Base-by-base conservation (phyloP, 2,113 vertebrate species). In the Chelonoidis abingdonii region DNA sequence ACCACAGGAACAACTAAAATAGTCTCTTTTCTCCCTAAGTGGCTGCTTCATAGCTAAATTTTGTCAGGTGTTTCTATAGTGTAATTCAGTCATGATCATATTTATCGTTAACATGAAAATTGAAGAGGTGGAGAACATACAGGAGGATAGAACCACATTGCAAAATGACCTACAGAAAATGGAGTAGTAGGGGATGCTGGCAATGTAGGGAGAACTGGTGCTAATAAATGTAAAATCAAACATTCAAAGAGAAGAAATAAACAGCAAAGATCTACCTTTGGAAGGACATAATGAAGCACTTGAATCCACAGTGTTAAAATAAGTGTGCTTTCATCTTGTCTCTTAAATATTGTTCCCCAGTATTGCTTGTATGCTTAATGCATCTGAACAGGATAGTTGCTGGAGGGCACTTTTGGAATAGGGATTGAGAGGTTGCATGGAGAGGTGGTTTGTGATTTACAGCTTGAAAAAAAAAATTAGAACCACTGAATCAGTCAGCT, bases 21-120 rank as follows among this genome's bases (percentile, higher is more conserved):
- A 24, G 19, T 8, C 3, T 83, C 54, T 95, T 96, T 96, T 96
- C 95, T 95, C 88, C 96, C 89, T 93, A 96, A 93, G 94, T 97
- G 93, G 90, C 84, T 96, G 92, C 54, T 95, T 69, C 50, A 95
- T 82, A 69, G 4, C 88, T 95, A 89, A 35, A 62, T 93, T 88
- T 3, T 1, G 96, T 97, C 93, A 95, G 41, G 47, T 24, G n/a
- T 83, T 92, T 87, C 92, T 91, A 4, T 25, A 81, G 88, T 90
- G 57, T 80, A 87, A 94, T 93, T 93, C 80, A 93, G 8, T 80
- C 87, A 84, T 87, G 86, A 85, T 96, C 11, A 38, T 93, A 95
- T 21, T 69, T 83, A 69, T 79, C 85, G 81, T 56, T 90, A 89
- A 69, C 50, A 92, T 0, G 2, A 97, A 65, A 54, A 80, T 93